Conservation (phyloP, 1,140 invertebrate genomes). For the Ditylenchus dipsaci region DNA sequence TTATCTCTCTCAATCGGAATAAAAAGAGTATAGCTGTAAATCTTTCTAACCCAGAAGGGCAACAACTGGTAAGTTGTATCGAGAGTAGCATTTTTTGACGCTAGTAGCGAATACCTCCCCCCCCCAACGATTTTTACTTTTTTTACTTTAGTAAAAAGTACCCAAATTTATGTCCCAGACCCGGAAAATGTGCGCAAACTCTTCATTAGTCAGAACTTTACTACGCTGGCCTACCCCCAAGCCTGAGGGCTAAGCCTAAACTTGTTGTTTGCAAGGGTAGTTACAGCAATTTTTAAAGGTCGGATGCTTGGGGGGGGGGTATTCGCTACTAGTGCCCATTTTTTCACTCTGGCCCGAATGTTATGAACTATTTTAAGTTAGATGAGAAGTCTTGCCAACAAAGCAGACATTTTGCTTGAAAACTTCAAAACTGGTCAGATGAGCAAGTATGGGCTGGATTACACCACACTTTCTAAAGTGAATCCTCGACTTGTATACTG, state of each 20-base stretch:
- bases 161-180: too few relatives aligned
- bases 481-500: conserved; percentile 84
- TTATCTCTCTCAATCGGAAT: conserved; percentile 81
- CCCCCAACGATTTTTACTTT: too few relatives aligned
- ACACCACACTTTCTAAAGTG: conserved; percentile 68
- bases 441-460: conserved; percentile 72
- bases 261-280: too few relatives aligned
- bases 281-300: too few relatives aligned
- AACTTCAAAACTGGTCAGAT: conserved; percentile 90
- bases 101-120: too few relatives aligned
- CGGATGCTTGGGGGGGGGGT: background rate
- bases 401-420: conserved; percentile 83
- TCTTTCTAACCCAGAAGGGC: conserved; percentile 71
- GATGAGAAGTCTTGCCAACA: conserved; percentile 62
- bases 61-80: conserved; percentile 69
- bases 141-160: too few relatives aligned
- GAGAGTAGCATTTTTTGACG: too few relatives aligned
- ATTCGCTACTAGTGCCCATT: background rate
- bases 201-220: too few relatives aligned
- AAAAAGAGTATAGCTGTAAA: conserved; percentile 89
- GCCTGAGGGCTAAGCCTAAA: too few relatives aligned
- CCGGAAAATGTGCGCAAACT: too few relatives aligned
- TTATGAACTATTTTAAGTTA: conserved; percentile 56
- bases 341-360: background rate
- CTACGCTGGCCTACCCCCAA: background rate